Evolutionary conservation across 2,113 vertebrate genomes (phyloP).

Genomic region (Microcebus lehilahytsara): DNA sequence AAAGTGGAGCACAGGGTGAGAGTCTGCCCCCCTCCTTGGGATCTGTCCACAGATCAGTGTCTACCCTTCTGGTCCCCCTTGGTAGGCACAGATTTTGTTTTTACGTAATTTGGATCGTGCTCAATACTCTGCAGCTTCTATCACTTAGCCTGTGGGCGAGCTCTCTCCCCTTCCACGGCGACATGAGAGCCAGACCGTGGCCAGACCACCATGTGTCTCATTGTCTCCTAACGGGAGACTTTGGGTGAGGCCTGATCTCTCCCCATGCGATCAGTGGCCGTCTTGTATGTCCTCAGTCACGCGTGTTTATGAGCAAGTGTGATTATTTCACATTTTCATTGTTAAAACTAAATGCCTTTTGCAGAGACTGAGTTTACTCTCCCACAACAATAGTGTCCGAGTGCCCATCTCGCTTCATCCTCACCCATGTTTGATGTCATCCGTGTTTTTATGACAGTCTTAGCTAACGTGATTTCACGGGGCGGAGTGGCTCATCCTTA

Average conservation of each 20-base stretch:
- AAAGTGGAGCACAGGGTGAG: neutral
- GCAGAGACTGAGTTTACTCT: neutral
- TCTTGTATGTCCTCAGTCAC: neutral
- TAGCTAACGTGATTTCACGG: neutral
- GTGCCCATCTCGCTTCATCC: neutral
- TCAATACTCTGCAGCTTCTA: neutral
- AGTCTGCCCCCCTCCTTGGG: too few relatives aligned
- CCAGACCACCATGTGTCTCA: neutral
- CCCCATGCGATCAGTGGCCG: neutral
- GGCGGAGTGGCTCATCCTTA: neutral
- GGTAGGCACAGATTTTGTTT: neutral
- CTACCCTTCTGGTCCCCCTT: neutral
- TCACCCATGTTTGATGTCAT: neutral
- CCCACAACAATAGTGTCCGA: neutral
- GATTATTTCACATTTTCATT: neutral
- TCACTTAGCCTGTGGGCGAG: neutral
- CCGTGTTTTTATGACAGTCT: neutral
- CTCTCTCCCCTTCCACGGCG: neutral
- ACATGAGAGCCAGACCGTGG: fast-evolving
- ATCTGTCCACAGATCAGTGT: neutral
- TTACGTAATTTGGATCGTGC: neutral
- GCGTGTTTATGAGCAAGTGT: neutral
- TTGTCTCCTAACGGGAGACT: neutral
- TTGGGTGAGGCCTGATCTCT: neutral
- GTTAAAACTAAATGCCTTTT: neutral